Base-by-base conservation (phyloP, 2,797 vertebrate genomes). In the Sebastes hopkinsi region DNA sequence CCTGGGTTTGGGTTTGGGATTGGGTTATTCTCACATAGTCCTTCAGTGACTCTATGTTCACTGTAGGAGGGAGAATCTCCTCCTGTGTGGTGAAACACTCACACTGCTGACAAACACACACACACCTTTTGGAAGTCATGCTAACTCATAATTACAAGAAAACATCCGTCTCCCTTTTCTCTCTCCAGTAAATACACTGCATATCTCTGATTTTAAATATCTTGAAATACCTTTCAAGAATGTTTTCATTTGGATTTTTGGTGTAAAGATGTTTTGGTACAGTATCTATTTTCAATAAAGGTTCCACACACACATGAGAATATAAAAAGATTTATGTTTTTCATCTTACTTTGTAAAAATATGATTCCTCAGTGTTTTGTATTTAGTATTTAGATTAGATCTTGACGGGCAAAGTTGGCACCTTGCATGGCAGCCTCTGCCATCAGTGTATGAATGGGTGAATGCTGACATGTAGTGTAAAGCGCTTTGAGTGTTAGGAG, bases 1-100 rank as follows among this genome's bases (percentile, higher is more conserved):
- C 73, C 85, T 10, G 84, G 16, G 7, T 80, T 88, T 50, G 72
- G 69, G 5, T 77, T 83, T 13, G 2, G 62, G 50, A 3, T 32
- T 18, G 14, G 56, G 7, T 8, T 34, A n/a, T 32, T 12, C 18
- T 60, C 58, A 60, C 0, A 18, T 20, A 34, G 61, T 38, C 34
- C 67, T 64, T 46, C 52, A 2, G 50, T 72, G 58, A 13, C 61
- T 42, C 52, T 88, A 34, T 81, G 60, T 55, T 55, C 70, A 29
- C 22, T 65, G 22, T 18, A 72, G 46, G 6, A 61, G 20, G 14
- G 9, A 34, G 27, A 50, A 22, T 55, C 54, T 55, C 13, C 42
- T 34, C 29, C 20, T 34, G 30, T n/a, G 59, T 34, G n/a, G n/a
- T 7, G 30, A 62, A 60, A 30, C 14, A 7, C 25, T 29, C 13